Evolutionary conservation across 2,113 vertebrate species (phyloP), one percentile per base, ranked within the genome.

Genomic region (Gadus macrocephalus): DNA sequence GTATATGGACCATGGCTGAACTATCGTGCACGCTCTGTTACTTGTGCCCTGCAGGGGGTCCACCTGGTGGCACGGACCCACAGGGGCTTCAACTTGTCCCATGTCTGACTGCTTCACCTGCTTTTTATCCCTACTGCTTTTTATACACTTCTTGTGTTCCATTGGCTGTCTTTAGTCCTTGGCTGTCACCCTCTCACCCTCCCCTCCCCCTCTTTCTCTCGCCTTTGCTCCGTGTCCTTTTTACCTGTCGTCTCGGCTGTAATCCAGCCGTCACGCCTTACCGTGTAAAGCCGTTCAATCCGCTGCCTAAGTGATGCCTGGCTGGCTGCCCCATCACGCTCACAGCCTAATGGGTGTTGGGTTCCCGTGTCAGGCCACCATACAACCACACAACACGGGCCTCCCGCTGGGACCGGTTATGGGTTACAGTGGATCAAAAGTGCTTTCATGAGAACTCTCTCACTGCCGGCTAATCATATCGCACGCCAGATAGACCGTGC

Each of bases 271-370:
- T 49, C 31, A 19, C 35, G 35, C 67, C 11, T 9, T 31, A 15
- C 67, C 59, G 27, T 69, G 70, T 67, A 76, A 58, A 35, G 28
- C 62, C 58, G 73, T 73, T 17, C 78, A 78, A 75, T 78, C 66
- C 28, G 14, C 19, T 62, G 60, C 68, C 56, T 73, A 59, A 75
- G 31, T 72, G 73, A 81, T 3, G 1, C 73, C 70, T 73, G 2
- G 20, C 42, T 76, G 73, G 53, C 16, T 8, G 31, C 38, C 42
- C 70, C 49, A 16, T 4, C 4, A 49, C 42, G 25, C 25, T 25
- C 25, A 49, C 42, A 49, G 42, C 11, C 42, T 14, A 14, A 9
- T 49, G 8, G 42, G 42, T 49, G 42, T 7, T 49, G 31, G 20
- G 53, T 16, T 53, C 49, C 31, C 20, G 31, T 35, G 6, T 35